Conservation (phyloP, 2,888 invertebrate genomes). For the Willowsia nigromaculata region DNA sequence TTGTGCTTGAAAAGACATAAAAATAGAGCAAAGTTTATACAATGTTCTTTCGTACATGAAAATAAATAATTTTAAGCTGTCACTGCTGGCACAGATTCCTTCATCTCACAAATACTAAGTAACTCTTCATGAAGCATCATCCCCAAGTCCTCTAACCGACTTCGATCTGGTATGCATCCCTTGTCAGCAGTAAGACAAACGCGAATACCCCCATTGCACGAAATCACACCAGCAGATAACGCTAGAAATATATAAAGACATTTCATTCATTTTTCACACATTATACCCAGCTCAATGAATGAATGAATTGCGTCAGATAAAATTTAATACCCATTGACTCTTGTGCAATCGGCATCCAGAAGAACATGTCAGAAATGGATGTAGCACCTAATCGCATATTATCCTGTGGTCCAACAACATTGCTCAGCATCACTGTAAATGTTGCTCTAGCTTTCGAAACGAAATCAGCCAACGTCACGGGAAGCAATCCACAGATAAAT, state of each 20-base stretch:
- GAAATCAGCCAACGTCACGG: not conserved
- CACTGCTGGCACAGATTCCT: not conserved
- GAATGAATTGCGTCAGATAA: no score
- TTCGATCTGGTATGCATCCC: conserved; percentile 49
- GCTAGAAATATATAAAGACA: no score
- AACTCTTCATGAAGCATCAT: conserved; percentile 45
- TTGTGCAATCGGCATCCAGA: conserved; percentile 49
- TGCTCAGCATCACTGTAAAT: conserved; percentile 20
- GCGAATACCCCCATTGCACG: conserved; percentile 32
- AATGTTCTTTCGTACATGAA: no score
- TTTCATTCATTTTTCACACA: no score
- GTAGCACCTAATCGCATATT: not conserved
- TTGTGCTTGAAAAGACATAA: no score
- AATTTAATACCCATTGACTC: conserved; percentile 52
- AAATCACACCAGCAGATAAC: conserved; percentile 9
- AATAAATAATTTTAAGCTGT: not conserved
- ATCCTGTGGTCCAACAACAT: conserved; percentile 37
- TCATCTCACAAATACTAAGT: not conserved
- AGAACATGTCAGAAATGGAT: conserved; percentile 29
- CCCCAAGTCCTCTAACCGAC: conserved; percentile 40
- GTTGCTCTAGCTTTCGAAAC: not conserved
- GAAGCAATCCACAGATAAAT: not conserved
- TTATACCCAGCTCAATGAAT: no score
- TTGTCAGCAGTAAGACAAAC: conserved; percentile 23
- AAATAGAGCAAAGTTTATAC: not conserved